phyloP scores from a whole-genome alignment of 2,888 invertebrate genomes.

The Euproctis similis region DNA sequence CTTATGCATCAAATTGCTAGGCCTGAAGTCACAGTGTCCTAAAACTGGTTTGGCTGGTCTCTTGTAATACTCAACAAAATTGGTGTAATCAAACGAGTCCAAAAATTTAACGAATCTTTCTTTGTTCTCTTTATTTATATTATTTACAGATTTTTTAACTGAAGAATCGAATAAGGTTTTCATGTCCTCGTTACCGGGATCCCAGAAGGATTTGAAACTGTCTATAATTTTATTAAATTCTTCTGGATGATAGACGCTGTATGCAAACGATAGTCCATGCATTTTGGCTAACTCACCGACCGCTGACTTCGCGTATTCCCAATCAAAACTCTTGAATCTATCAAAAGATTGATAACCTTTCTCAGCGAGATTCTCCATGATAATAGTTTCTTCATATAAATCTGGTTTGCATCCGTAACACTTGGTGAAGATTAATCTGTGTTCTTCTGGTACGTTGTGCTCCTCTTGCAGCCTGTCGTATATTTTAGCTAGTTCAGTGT shows the following conservation, averaged over 20 bases:
- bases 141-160: neutral
- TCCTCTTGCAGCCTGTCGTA: conserved; percentile 18
- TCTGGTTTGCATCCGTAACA: conserved; percentile 25
- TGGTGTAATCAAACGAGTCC: neutral
- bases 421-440: conserved; percentile 25
- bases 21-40: conserved; percentile 23
- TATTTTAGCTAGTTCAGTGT: conserved; percentile 10
- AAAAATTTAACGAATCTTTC: conserved; percentile 1
- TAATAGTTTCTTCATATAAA: conserved; percentile 30
- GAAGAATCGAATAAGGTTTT: neutral
- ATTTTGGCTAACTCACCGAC: conserved; percentile 33
- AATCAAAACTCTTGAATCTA: conserved; percentile 29
- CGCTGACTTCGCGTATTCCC: conserved; percentile 29
- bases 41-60: conserved; percentile 1
- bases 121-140: neutral
- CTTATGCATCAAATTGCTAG: conserved; percentile 29
- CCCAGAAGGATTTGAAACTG: conserved; percentile 18
- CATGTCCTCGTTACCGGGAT: neutral
- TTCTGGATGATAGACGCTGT: conserved; percentile 28
- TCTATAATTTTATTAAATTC: conserved; percentile 13
- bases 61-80: neutral
- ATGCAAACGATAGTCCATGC: conserved; percentile 42
- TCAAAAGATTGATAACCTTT: conserved; percentile 31
- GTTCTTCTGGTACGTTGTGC: conserved; percentile 15
- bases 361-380: conserved; percentile 31